Evolutionary conservation across 2,888 invertebrate species (phyloP).

Genomic region (Apotomis betuletana): DNA sequence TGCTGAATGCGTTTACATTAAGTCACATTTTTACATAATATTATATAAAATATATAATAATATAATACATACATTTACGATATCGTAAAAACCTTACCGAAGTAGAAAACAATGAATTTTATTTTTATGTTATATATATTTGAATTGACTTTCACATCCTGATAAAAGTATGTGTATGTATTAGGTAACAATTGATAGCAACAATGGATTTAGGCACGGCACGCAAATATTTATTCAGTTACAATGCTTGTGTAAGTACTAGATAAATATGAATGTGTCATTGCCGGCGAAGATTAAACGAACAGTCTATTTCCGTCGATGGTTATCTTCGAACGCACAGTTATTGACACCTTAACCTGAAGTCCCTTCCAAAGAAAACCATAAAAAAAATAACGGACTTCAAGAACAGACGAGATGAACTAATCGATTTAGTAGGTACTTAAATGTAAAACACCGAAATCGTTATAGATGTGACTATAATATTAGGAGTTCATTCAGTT

Average conservation of each 20-base stretch:
- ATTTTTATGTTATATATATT: slow-evolving; percentile 5
- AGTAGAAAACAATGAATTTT: slow-evolving; percentile 5
- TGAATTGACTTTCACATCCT: slow-evolving; percentile 13
- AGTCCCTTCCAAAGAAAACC: neutral
- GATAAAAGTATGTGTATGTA: neutral
- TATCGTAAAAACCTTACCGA: slow-evolving; percentile 3
- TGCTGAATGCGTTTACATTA: neutral
- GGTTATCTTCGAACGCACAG: neutral
- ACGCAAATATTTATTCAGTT: neutral
- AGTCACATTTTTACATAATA: neutral
- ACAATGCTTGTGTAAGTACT: neutral
- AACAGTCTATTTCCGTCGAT: neutral
- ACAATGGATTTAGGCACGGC: neutral
- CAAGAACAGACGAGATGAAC: no score
- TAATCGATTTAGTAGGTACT: no score
- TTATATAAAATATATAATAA: neutral
- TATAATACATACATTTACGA: neutral
- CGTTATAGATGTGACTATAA: no score
- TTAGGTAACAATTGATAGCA: neutral
- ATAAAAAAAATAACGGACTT: neutral
- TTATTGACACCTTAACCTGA: neutral
- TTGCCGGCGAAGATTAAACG: neutral
- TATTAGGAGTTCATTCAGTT: no score
- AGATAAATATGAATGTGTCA: neutral
- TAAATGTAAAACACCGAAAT: no score